These are phyloP conservation scores for Eubasilissa regina DNA, from an alignment of 1,140 invertebrate genomes.

Conservation along the genomic window DNA sequence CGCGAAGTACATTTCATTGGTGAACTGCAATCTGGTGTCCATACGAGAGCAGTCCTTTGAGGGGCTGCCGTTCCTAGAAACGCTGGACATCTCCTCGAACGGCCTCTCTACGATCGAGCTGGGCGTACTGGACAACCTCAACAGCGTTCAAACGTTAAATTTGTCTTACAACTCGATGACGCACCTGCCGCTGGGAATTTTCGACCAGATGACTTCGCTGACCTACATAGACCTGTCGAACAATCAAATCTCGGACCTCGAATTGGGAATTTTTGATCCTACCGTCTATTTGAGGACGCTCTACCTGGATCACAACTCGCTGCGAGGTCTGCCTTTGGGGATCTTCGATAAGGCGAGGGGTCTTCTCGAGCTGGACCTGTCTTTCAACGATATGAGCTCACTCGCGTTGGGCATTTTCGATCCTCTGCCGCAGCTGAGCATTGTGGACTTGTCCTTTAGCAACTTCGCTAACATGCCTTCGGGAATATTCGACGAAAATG, in stretches of 20 bases:
- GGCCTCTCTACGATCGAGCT: constrained; percentile 5
- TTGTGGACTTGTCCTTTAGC: constrained; percentile 38
- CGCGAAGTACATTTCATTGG: constrained; percentile 15
- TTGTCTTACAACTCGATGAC: constrained; percentile 40
- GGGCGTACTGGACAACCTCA: constrained; percentile 43
- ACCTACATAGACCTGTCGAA: constrained; percentile 52
- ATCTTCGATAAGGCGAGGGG: constrained; percentile 48
- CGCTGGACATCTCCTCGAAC: constrained; percentile 51
- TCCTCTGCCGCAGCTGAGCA: constrained; percentile 19
- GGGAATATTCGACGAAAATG: constrained; percentile 54
- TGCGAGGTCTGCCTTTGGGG: constrained; percentile 44
- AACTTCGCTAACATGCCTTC: constrained; percentile 49
- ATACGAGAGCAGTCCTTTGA: constrained; percentile 43
- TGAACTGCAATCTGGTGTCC: constrained; percentile 31
- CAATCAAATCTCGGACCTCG: constrained; percentile 39
- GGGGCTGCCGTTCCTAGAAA: constrained; percentile 36
- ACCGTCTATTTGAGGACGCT: constrained; percentile 2
- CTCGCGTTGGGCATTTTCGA: constrained; percentile 54
- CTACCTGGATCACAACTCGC: constrained; percentile 31
- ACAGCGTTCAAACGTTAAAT: constrained; percentile 46
- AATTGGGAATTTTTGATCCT: constrained; percentile 48
- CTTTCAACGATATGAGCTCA: constrained; percentile 46
- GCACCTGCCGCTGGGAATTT: constrained; percentile 42
- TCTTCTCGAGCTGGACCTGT: constrained; percentile 45
- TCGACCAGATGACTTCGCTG: constrained; percentile 45